Conservation (phyloP, 2,888 invertebrate species). For the Thereva unica region DNA sequence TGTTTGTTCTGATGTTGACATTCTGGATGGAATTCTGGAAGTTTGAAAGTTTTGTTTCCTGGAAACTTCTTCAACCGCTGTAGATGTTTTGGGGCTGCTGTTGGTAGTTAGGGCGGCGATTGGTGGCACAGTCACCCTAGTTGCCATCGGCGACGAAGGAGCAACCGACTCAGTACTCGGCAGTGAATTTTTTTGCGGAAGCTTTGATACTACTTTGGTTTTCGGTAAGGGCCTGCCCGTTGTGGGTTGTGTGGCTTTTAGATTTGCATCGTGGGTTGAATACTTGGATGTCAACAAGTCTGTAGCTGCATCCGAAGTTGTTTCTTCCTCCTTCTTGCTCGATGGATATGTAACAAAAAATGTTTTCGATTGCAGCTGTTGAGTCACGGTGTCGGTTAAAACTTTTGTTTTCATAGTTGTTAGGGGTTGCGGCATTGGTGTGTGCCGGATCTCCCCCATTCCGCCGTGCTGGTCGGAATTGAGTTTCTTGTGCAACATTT, state of each 20-base stretch:
- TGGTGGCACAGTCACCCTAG: slow-evolving; percentile 9
- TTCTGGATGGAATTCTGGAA: slow-evolving; percentile 16
- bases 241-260: slow-evolving; percentile 16
- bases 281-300: slow-evolving; percentile 1
- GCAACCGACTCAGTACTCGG: background rate
- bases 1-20: slow-evolving; percentile 20
- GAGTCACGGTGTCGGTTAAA: too few relatives aligned
- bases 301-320: background rate
- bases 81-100: slow-evolving; percentile 20
- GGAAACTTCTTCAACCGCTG: slow-evolving; percentile 4
- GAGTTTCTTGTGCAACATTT: slow-evolving; percentile 54
- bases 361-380: too few relatives aligned
- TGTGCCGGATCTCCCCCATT: slow-evolving; percentile 10
- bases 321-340: background rate
- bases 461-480: slow-evolving; percentile 16
- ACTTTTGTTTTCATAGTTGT: slow-evolving; percentile 11
- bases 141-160: background rate
- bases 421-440: slow-evolving; percentile 18
- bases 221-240: slow-evolving; percentile 26
- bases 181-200: slow-evolving; percentile 29
- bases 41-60: background rate
- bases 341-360: too few relatives aligned
- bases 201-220: slow-evolving; percentile 24
- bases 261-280: slow-evolving; percentile 7
- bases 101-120: slow-evolving; percentile 14